Evolutionary conservation across 64 coral and sea anemone species (phyloP).

Genomic region (Montipora cactus): DNA sequence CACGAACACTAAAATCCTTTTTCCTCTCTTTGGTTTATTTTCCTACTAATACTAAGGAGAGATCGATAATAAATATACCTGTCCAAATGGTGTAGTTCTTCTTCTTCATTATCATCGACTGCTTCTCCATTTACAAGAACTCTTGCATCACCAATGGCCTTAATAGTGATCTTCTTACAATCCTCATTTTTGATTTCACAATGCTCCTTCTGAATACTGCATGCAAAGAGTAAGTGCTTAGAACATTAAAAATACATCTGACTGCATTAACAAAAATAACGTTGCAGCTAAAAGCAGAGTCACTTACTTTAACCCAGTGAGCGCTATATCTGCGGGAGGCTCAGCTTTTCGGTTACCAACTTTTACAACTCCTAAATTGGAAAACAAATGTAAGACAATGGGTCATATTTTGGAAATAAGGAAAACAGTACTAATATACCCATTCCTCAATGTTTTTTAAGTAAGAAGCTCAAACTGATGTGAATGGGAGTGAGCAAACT

Average conservation of each 20-base stretch:
- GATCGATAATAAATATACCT: conserved; percentile 51
- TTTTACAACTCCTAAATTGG: conserved; percentile 70
- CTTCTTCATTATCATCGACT: conserved; percentile 78
- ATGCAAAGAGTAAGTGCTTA: neutral
- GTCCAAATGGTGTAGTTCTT: conserved; percentile 88
- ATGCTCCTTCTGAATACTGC: conserved; percentile 86
- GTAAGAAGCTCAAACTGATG: no score
- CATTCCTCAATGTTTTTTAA: no score
- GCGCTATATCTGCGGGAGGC: conserved; percentile 81
- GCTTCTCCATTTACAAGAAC: conserved; percentile 96
- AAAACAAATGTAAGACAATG: neutral
- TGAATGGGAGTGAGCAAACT: no score
- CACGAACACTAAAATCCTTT: no score
- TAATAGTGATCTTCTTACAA: conserved; percentile 63
- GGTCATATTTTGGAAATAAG: no score
- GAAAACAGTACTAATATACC: no score
- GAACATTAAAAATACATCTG: neutral
- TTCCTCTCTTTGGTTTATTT: no score
- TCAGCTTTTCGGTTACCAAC: conserved; percentile 97
- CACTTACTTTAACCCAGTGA: conserved; percentile 90
- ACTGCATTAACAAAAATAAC: neutral
- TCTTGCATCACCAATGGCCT: conserved; percentile 73
- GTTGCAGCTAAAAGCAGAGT: neutral
- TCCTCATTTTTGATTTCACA: conserved; percentile 78
- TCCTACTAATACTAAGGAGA: no score